Conservation (phyloP, 2,888 invertebrate species). For the Geotrupes spiniger region DNA sequence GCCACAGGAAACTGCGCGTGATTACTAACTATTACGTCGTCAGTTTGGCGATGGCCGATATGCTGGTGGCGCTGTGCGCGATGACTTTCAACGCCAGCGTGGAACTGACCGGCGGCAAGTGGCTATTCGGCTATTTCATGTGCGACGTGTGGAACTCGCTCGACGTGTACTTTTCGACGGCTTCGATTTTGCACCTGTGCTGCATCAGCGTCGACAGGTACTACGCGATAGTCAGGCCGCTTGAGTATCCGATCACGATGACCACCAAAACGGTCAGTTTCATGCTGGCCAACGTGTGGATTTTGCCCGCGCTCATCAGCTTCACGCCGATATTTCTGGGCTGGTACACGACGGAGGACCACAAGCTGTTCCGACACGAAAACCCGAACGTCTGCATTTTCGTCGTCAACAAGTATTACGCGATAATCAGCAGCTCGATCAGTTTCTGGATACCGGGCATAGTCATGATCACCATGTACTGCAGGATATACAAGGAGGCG, state of each 20-base stretch:
- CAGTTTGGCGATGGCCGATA: slow-evolving; percentile 89
- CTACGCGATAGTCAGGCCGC: slow-evolving; percentile 86
- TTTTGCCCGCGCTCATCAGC: slow-evolving; percentile 86
- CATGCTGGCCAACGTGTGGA: slow-evolving; percentile 89
- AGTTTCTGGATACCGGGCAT: slow-evolving; percentile 92
- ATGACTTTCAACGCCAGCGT: slow-evolving; percentile 92
- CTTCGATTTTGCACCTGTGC: slow-evolving; percentile 88
- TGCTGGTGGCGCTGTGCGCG: slow-evolving; percentile 86
- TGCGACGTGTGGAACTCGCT: slow-evolving; percentile 94
- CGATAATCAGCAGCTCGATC: slow-evolving; percentile 83
- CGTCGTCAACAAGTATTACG: slow-evolving; percentile 83
- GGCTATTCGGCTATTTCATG: slow-evolving; percentile 87
- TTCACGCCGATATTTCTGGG: slow-evolving; percentile 94
- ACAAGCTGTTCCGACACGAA: slow-evolving; percentile 54
- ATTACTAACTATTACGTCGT: slow-evolving; percentile 96
- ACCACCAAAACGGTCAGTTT: slow-evolving; percentile 75
- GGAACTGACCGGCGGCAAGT: slow-evolving; percentile 75
- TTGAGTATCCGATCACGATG: slow-evolving; percentile 91
- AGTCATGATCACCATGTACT: slow-evolving; percentile 92
- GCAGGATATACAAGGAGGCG: slow-evolving; percentile 78
- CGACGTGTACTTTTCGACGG: slow-evolving; percentile 91
- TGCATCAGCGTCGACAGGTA: slow-evolving; percentile 93
- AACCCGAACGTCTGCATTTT: slow-evolving; percentile 79
- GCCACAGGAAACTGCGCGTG: slow-evolving; percentile 77
- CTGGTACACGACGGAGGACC: slow-evolving; percentile 67